These are phyloP conservation scores for Micromussa lordhowensis DNA, from an alignment of 92 coral and sea anemone species.

Conservation along the genomic window DNA sequence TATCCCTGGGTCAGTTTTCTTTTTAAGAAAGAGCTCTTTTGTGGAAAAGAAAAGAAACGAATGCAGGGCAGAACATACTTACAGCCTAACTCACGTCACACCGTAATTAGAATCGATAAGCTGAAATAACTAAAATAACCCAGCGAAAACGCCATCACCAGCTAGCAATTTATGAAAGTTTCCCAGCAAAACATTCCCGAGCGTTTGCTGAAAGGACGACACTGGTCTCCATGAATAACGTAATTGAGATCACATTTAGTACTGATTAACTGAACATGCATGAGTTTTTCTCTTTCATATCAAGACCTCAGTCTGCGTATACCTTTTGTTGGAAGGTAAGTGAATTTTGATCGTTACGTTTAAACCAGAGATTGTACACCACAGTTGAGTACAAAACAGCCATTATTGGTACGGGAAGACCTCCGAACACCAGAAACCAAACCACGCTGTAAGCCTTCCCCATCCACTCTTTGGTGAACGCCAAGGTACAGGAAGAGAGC, in stretches of 20 bases:
- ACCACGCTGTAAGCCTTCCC: background rate
- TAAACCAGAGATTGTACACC: constrained; percentile 3
- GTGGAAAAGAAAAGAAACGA: no score
- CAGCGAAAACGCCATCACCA: no score
- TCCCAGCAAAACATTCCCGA: background rate
- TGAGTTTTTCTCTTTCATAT: background rate
- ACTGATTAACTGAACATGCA: background rate
- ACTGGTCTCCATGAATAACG: no score
- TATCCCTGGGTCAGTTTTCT: background rate
- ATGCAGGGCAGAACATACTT: no score
- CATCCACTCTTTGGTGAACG: constrained; percentile 8
- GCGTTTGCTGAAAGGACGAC: background rate
- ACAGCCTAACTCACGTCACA: background rate
- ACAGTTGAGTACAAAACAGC: background rate
- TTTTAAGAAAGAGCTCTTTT: background rate
- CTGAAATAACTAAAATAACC: no score
- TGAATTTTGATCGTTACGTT: background rate
- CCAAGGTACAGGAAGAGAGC: background rate
- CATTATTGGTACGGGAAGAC: background rate
- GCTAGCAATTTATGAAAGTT: no score
- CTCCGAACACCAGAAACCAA: background rate
- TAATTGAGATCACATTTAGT: no score
- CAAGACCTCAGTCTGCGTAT: background rate
- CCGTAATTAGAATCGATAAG: no score
- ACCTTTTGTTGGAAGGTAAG: background rate